phyloP scores from a whole-genome alignment of 2,888 invertebrate species.

The Byasa hedistus region DNA sequence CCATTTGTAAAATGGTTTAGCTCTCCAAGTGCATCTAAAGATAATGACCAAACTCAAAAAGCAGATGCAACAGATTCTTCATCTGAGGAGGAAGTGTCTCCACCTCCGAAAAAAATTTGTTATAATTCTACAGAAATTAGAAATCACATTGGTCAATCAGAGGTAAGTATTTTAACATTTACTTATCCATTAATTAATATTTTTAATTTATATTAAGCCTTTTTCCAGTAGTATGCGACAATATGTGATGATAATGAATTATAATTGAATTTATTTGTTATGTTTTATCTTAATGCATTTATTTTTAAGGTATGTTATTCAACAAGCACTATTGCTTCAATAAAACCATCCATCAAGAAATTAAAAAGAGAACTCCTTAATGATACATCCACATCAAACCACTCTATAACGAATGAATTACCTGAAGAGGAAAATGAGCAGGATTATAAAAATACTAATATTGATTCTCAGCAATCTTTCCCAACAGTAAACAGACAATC shows the following conservation, averaged over 20 bases:
- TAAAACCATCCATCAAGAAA: slow-evolving; percentile 41
- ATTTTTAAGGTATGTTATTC: slow-evolving; percentile 43
- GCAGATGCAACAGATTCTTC: slow-evolving; percentile 65
- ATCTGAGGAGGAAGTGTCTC: slow-evolving; percentile 67
- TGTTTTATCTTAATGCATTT: background rate
- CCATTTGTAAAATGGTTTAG: slow-evolving; percentile 80
- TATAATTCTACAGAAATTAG: slow-evolving; percentile 43
- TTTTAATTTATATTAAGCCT: too few relatives aligned
- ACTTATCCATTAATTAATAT: background rate
- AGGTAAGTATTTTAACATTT: slow-evolving; percentile 42
- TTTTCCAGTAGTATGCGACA: too few relatives aligned
- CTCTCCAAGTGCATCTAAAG: slow-evolving; percentile 51
- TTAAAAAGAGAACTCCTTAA: slow-evolving; percentile 46
- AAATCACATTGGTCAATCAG: slow-evolving; percentile 41
- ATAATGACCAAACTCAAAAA: slow-evolving; percentile 63
- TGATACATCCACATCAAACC: slow-evolving; percentile 43
- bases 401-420: slow-evolving; percentile 41
- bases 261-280: background rate
- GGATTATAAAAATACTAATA: slow-evolving; percentile 35
- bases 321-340: slow-evolving; percentile 40
- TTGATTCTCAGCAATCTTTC: slow-evolving; percentile 44
- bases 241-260: too few relatives aligned
- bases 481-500: slow-evolving; percentile 42
- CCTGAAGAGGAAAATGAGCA: slow-evolving; percentile 40
- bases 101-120: slow-evolving; percentile 69